Conservation (phyloP, 2,113 vertebrate species). For the Casuarius casuarius region DNA sequence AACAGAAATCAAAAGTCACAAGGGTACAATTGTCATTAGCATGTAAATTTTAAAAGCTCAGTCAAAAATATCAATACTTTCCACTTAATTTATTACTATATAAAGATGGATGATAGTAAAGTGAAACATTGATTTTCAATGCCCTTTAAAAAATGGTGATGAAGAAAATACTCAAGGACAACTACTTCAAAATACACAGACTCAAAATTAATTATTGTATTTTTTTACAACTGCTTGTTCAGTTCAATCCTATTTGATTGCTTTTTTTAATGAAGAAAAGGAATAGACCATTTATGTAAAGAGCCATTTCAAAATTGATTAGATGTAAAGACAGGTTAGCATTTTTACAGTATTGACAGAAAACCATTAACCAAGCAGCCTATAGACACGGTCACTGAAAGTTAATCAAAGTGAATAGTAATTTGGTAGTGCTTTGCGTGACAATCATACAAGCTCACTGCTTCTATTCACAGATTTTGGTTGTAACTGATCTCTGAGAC, state of each 20-base stretch:
- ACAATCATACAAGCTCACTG: slow-evolving; percentile 15
- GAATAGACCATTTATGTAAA: slow-evolving; percentile 70
- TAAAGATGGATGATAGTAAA: slow-evolving; percentile 91
- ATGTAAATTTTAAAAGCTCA: slow-evolving; percentile 92
- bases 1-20: slow-evolving; percentile 76
- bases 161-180: slow-evolving; percentile 84
- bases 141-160: slow-evolving; percentile 86
- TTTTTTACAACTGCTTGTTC: slow-evolving; percentile 44
- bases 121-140: slow-evolving; percentile 89
- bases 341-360: slow-evolving; percentile 84
- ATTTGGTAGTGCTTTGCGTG: slow-evolving; percentile 48
- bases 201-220: slow-evolving; percentile 82
- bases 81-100: slow-evolving; percentile 99
- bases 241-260: slow-evolving; percentile 71
- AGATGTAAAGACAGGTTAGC: slow-evolving; percentile 75
- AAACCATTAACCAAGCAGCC: slow-evolving; percentile 75
- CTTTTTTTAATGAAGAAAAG: slow-evolving; percentile 69
- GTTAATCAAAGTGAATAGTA: slow-evolving; percentile 74
- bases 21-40: slow-evolving; percentile 88
- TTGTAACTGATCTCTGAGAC: neutral
- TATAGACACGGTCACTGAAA: slow-evolving; percentile 72
- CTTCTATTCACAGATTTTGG: neutral
- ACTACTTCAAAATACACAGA: slow-evolving; percentile 82
- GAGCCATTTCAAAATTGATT: slow-evolving; percentile 80
- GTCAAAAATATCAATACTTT: slow-evolving; percentile 88